Evolutionary conservation across 2,113 vertebrate species (phyloP).

Genomic region (Lycaon pictus): DNA sequence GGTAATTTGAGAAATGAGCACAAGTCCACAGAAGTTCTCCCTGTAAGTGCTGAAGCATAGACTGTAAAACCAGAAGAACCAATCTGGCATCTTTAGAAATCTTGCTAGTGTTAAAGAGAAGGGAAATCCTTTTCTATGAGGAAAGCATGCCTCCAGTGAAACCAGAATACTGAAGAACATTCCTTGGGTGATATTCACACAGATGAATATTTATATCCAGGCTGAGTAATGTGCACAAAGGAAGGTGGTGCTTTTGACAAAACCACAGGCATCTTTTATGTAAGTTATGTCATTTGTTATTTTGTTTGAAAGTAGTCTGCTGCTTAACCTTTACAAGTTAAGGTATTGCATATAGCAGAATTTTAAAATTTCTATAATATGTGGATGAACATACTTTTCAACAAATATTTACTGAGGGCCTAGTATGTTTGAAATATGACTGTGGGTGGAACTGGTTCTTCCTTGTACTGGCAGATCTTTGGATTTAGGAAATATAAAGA

Average conservation of each 20-base stretch:
- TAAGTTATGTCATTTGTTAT: background rate
- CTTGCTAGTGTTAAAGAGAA: slow-evolving; percentile 2
- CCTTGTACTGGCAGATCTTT: background rate
- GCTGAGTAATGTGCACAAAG: background rate
- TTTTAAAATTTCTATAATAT: background rate
- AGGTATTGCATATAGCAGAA: background rate
- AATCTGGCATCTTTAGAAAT: background rate
- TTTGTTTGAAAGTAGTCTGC: slow-evolving; percentile 38
- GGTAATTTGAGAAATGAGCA: slow-evolving; percentile 17
- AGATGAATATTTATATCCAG: background rate
- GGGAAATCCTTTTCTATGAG: slow-evolving; percentile 39
- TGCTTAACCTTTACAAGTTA: background rate
- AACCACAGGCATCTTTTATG: background rate
- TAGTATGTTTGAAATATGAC: background rate
- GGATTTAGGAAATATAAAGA: slow-evolving; percentile 11
- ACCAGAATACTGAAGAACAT: slow-evolving; percentile 60
- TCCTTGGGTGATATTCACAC: slow-evolving; percentile 40
- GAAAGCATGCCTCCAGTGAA: slow-evolving; percentile 53
- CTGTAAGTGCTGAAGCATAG: background rate
- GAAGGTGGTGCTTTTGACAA: background rate
- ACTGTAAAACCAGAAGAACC: slow-evolving; percentile 26
- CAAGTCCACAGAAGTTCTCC: background rate
- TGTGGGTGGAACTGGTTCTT: background rate
- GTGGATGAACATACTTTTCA: slow-evolving; percentile 1
- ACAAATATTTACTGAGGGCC: background rate